These are phyloP conservation scores for Ichneumoninae sp. DNA, from an alignment of 2,888 invertebrate species.

Conservation along the genomic window DNA sequence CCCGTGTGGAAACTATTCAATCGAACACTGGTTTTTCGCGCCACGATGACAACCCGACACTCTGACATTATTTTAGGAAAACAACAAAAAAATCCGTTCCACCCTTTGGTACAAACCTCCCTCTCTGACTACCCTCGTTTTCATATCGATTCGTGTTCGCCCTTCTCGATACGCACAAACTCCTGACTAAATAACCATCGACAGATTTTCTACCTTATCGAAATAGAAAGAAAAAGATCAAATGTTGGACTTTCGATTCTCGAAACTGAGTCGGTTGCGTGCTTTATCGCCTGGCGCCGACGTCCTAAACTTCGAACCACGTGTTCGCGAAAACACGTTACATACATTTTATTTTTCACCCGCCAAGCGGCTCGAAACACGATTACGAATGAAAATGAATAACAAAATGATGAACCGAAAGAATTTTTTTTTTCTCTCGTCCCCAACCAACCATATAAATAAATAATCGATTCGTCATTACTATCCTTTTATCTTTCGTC, in stretches of 20 bases:
- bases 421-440: no score
- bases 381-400: background rate
- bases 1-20: constrained; percentile 29
- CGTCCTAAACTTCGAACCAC: constrained; percentile 25
- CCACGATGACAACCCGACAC: constrained; percentile 34
- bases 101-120: constrained; percentile 16
- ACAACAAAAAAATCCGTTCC: constrained; percentile 34
- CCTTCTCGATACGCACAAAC: constrained; percentile 26
- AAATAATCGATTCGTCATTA: no score
- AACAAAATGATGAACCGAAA: background rate
- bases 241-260: background rate
- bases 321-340: constrained; percentile 24
- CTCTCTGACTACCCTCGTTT: constrained; percentile 33
- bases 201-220: background rate
- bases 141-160: constrained; percentile 52
- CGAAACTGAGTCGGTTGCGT: background rate
- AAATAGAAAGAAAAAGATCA: background rate
- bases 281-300: background rate
- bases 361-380: background rate
- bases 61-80: constrained; percentile 45
- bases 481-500: no score
- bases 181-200: constrained; percentile 11
- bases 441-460: no score
- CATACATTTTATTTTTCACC: no score
- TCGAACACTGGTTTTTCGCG: constrained; percentile 19